Conservation (phyloP, 2,797 vertebrate genomes). For the Emydoidea blandingii region DNA sequence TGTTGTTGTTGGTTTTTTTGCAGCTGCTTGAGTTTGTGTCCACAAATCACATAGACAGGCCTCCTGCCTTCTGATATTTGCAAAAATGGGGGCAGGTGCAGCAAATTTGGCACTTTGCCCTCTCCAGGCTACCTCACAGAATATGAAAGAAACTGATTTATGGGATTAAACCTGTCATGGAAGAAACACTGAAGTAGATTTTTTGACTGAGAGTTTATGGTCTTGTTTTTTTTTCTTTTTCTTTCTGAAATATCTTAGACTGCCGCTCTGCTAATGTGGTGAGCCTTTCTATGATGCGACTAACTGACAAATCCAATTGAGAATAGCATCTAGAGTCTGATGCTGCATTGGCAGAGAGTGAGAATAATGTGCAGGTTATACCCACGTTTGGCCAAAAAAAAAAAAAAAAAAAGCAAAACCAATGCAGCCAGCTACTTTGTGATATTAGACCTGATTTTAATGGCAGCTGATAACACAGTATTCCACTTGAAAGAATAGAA, state of each 20-base stretch:
- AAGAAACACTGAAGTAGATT: conserved; percentile 4
- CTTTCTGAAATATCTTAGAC: neutral
- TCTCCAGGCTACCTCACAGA: neutral
- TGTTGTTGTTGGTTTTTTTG: neutral
- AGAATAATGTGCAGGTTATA: neutral
- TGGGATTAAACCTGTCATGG: neutral
- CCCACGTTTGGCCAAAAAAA: neutral
- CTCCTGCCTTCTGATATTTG: neutral
- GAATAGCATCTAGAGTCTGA: neutral
- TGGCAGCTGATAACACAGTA: neutral
- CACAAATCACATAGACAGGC: neutral
- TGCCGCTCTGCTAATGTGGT: conserved; percentile 23
- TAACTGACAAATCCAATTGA: neutral
- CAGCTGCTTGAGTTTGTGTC: neutral
- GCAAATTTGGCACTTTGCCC: neutral
- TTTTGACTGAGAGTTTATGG: conserved; percentile 10
- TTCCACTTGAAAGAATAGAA: neutral
- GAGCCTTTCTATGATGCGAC: neutral
- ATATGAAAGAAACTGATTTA: neutral
- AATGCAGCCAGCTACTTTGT: conserved; percentile 30
- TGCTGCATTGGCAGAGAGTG: conserved; percentile 3
- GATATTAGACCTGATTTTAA: conserved; percentile 3
- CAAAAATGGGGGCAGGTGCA: neutral
- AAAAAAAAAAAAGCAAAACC: conserved; percentile 33
- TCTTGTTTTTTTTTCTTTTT: conserved; percentile 21